Conservation (phyloP, 2,888 invertebrate genomes). For the Antheraea yamamai region DNA sequence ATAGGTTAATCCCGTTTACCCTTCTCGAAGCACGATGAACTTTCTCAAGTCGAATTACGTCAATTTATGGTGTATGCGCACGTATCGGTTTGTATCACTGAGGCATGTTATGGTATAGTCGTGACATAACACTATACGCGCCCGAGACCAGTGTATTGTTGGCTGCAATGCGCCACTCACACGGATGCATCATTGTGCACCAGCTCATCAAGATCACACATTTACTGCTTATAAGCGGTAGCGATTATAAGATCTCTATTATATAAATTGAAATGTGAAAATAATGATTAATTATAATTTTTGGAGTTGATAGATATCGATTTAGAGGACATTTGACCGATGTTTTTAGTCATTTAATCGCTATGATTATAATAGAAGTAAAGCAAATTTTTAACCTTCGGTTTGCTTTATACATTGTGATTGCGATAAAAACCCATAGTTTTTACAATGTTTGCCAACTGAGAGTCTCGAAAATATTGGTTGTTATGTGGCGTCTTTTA, state of each 20-base stretch:
- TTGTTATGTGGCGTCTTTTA: too few species aligned
- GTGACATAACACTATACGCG: slow-evolving; percentile 51
- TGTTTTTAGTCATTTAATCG: background rate
- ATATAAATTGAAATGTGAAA: background rate
- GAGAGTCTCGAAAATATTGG: too few species aligned
- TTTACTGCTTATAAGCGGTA: slow-evolving; percentile 6
- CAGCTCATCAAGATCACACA: slow-evolving; percentile 43
- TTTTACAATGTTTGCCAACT: too few species aligned
- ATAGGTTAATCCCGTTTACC: slow-evolving; percentile 14
- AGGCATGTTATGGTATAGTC: slow-evolving; percentile 48
- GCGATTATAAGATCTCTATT: background rate
- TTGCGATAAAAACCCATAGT: too few species aligned
- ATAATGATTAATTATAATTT: background rate
- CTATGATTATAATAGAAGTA: background rate
- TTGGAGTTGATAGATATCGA: background rate
- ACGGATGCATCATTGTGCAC: slow-evolving; percentile 44
- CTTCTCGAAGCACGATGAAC: slow-evolving; percentile 15
- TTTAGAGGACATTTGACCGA: background rate
- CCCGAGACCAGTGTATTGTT: slow-evolving; percentile 39
- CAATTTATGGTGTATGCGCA: slow-evolving; percentile 30
- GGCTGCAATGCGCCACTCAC: slow-evolving; percentile 39
- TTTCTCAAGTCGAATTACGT: slow-evolving; percentile 32
- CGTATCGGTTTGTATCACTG: slow-evolving; percentile 29
- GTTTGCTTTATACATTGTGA: too few species aligned
- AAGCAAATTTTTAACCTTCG: background rate